Evolutionary conservation across 2,797 vertebrate genomes (phyloP).

Genomic region (Mus spretus): DNA sequence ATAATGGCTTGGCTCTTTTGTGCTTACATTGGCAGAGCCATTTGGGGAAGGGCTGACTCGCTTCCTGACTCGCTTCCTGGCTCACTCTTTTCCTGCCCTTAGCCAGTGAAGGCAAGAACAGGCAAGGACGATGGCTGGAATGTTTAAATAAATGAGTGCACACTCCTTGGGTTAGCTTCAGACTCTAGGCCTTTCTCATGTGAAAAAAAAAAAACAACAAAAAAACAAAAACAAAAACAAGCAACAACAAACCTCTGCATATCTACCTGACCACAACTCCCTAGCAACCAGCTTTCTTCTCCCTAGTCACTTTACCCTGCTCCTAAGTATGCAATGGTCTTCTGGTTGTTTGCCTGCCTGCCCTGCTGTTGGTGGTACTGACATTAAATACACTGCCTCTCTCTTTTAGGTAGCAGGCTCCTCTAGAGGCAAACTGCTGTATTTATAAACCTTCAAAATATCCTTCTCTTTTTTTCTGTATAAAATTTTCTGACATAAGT

Average conservation of each 20-base stretch:
- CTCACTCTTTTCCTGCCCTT: neutral
- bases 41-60: neutral
- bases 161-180: neutral
- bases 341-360: neutral
- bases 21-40: neutral
- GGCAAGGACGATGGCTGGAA: neutral
- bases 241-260: neutral
- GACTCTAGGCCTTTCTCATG: neutral
- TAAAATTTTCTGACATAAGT: neutral
- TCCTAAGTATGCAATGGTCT: neutral
- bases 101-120: neutral
- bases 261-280: neutral
- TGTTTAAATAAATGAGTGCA: neutral
- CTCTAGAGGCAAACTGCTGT: neutral
- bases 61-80: neutral
- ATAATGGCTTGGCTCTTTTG: neutral
- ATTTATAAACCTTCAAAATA: neutral
- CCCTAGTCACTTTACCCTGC: neutral
- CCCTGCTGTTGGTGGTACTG: neutral
- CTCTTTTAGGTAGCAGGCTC: neutral
- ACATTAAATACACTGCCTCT: neutral
- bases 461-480: no score
- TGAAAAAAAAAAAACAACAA: neutral
- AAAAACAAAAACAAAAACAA: neutral
- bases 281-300: neutral